phyloP scores from a whole-genome alignment of 2,113 vertebrate species.

The Phylloscopus trochiloides region DNA sequence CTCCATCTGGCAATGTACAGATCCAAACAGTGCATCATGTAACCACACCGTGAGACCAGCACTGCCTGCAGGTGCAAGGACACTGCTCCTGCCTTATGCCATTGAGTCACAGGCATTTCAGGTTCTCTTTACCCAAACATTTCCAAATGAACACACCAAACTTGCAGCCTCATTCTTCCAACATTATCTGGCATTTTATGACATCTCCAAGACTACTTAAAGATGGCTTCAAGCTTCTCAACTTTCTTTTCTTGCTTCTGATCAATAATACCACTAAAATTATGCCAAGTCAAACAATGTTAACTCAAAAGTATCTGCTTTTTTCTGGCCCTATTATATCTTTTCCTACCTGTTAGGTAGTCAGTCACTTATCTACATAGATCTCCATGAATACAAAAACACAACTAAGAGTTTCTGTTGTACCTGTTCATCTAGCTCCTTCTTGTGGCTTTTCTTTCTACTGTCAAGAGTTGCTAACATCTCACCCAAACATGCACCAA shows the following conservation, averaged over 20 bases:
- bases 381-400: background rate
- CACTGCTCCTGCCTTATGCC: background rate
- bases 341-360: background rate
- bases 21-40: background rate
- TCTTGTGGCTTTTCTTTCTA: background rate
- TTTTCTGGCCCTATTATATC: background rate
- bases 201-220: background rate
- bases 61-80: background rate
- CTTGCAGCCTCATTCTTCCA: background rate
- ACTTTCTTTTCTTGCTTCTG: background rate
- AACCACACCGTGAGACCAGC: background rate
- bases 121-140: background rate
- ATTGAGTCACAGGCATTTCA: background rate
- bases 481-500: background rate
- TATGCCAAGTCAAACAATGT: background rate
- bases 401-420: background rate
- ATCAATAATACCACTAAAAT: background rate
- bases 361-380: background rate
- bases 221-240: background rate
- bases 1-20: background rate
- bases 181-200: background rate
- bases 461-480: background rate
- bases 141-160: background rate
- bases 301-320: background rate
- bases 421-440: background rate